These are phyloP conservation scores for Oryctolagus cuniculus DNA, from an alignment of 2,113 vertebrate genomes.

Conservation along the genomic window mOryCun1.1 NC_091436.1:117907501-117908000, in stretches of 20 bases:
- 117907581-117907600: neutral
- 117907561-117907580: neutral
- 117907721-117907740: neutral
- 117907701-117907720: neutral
- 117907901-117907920: neutral
- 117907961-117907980: neutral
- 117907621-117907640: neutral
- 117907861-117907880: neutral
- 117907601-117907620: neutral
- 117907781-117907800: neutral
- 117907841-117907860: too few relatives aligned
- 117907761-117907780: neutral
- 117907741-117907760: neutral
- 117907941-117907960: neutral
- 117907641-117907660: neutral
- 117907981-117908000: neutral
- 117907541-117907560: neutral
- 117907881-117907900: neutral
- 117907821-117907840: neutral
- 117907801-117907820: neutral
- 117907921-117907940: neutral
- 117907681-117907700: neutral
- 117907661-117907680: neutral
- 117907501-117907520: neutral
- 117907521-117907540: neutral